A percentile compares a stretch with the other conserved stretches of the same genome.
Evolutionary conservation across 2,888 invertebrate species (phyloP).

Genomic region (Brenthis daphne): DNA sequence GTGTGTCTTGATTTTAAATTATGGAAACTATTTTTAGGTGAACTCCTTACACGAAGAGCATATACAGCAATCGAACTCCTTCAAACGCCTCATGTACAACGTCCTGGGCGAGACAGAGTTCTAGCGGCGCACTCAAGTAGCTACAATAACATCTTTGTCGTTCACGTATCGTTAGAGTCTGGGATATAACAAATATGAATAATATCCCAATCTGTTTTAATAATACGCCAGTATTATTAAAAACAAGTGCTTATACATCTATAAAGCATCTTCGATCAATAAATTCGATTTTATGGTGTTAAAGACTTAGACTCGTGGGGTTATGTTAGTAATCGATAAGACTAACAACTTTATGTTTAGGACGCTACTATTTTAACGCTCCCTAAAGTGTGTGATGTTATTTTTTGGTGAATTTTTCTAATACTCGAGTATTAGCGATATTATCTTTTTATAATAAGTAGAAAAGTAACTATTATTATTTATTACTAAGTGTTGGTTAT

Average conservation of each 20-base stretch:
- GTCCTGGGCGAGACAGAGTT: slow-evolving; percentile 90
- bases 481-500: slow-evolving; percentile 69
- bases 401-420: slow-evolving; percentile 79
- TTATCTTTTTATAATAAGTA: slow-evolving; percentile 79
- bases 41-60: slow-evolving; percentile 88
- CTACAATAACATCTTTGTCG: background rate
- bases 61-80: slow-evolving; percentile 95
- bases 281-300: slow-evolving; percentile 36
- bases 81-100: slow-evolving; percentile 95
- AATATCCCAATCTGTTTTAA: slow-evolving; percentile 17
- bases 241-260: slow-evolving; percentile 20
- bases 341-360: slow-evolving; percentile 76
- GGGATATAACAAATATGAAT: slow-evolving; percentile 1
- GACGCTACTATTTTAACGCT: slow-evolving; percentile 66
- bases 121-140: slow-evolving; percentile 51
- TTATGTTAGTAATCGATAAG: slow-evolving; percentile 62
- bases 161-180: background rate
- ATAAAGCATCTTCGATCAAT: slow-evolving; percentile 13
- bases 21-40: slow-evolving; percentile 69
- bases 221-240: slow-evolving; percentile 33
- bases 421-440: slow-evolving; percentile 81
- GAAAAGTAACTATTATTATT: slow-evolving; percentile 72
- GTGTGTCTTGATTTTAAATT: background rate
- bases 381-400: slow-evolving; percentile 74
- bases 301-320: slow-evolving; percentile 58